Evolutionary conservation across 2,797 vertebrate species (phyloP).

Genomic region (Thamnophis elegans): DNA sequence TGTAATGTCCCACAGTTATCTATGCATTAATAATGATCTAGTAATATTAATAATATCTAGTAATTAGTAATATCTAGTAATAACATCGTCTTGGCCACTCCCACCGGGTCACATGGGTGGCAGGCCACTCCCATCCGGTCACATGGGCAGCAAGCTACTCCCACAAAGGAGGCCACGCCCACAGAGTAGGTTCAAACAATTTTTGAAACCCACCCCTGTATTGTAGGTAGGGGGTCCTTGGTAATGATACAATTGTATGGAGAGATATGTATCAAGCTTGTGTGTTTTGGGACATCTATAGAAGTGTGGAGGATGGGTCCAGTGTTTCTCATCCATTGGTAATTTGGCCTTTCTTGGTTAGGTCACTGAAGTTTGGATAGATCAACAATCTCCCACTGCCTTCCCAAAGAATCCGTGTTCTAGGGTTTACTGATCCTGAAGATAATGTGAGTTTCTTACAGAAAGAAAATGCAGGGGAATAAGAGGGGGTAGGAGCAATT

Average conservation of each 20-base stretch:
- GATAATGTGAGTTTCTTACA: neutral
- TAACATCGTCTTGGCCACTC: no score
- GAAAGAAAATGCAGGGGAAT: neutral
- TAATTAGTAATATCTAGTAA: no score
- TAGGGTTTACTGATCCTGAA: neutral
- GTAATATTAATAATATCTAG: no score
- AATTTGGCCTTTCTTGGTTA: neutral
- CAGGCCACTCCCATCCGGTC: no score
- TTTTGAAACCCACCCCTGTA: no score
- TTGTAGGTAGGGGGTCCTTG: neutral
- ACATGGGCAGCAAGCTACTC: no score
- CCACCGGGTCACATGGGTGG: no score
- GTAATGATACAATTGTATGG: neutral
- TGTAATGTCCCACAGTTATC: no score
- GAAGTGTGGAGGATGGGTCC: neutral
- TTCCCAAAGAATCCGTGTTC: neutral
- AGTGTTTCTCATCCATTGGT: neutral
- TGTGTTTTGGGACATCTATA: neutral
- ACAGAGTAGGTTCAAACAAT: no score
- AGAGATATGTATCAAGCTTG: neutral
- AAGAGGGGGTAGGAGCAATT: neutral
- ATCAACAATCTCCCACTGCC: neutral
- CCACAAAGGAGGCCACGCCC: no score
- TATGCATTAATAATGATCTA: no score
- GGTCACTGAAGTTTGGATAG: neutral